These are phyloP conservation scores for Gryllus longicercus DNA, from an alignment of 2,888 invertebrate genomes.

Conservation along the genomic window DNA sequence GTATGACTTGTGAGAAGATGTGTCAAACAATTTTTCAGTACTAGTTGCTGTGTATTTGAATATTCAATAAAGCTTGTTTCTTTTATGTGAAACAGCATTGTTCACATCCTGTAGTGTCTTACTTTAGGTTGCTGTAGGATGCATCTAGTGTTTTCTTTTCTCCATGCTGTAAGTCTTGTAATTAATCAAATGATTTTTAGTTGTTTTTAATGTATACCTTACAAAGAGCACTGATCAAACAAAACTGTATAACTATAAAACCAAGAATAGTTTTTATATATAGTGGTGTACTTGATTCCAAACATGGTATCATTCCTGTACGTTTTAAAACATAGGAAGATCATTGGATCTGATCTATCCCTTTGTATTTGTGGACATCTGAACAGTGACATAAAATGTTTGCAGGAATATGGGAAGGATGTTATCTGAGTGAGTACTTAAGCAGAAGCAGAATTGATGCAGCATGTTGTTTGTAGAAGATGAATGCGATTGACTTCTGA, in stretches of 20 bases:
- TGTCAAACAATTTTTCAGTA: conserved; percentile 8
- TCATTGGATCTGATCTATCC: too few relatives aligned
- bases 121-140: background rate
- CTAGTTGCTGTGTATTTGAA: conserved; percentile 17
- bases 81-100: background rate
- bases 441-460: background rate
- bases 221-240: background rate
- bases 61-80: conserved; percentile 6
- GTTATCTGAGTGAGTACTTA: background rate
- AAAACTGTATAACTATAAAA: background rate
- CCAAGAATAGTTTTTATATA: background rate
- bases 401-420: background rate
- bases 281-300: too few relatives aligned
- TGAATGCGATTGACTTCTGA: too few relatives aligned
- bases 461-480: too few relatives aligned
- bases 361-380: too few relatives aligned
- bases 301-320: too few relatives aligned
- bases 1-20: background rate
- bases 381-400: background rate
- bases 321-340: too few relatives aligned
- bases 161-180: background rate
- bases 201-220: background rate
- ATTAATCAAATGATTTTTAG: background rate
- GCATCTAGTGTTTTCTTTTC: background rate
- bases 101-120: background rate